A percentile compares a stretch with the other conserved stretches of the same genome.
Conservation (phyloP, 1,140 invertebrate species). For the Maconellicoccus hirsutus region DNA sequence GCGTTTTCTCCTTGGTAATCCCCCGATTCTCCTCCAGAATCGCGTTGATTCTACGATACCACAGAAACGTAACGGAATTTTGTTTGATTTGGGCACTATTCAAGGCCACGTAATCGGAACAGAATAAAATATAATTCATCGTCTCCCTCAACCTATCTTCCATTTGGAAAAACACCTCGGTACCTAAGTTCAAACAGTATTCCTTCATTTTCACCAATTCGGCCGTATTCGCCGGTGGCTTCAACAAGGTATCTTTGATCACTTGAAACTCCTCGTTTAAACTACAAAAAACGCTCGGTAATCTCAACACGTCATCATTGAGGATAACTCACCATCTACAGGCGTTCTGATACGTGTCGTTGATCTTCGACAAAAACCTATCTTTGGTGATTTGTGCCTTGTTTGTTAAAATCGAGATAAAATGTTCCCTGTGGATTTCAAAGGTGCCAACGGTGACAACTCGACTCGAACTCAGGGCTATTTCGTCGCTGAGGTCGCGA, state of each 20-base stretch:
- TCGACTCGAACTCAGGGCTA: background rate
- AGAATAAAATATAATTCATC: slow-evolving; percentile 47
- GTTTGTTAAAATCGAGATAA: background rate
- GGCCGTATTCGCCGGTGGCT: slow-evolving; percentile 65
- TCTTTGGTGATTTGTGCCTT: slow-evolving; percentile 3
- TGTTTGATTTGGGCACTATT: slow-evolving; percentile 72
- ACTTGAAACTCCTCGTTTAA: slow-evolving; percentile 72
- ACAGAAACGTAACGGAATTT: slow-evolving; percentile 75
- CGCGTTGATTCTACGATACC: slow-evolving; percentile 60
- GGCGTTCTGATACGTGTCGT: background rate
- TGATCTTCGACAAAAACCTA: background rate
- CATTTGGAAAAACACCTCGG: slow-evolving; percentile 55
- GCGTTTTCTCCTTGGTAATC: slow-evolving; percentile 67
- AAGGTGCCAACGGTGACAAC: background rate
- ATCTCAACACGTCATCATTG: too few species aligned
- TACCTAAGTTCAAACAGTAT: slow-evolving; percentile 64
- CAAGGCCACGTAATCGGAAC: slow-evolving; percentile 66
- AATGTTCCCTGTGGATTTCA: background rate
- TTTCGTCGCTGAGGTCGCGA: background rate
- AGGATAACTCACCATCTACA: background rate
- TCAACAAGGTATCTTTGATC: slow-evolving; percentile 66
- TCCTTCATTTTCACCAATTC: slow-evolving; percentile 70
- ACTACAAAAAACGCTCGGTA: slow-evolving; percentile 42
- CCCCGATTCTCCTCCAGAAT: slow-evolving; percentile 69
- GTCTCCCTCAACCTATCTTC: slow-evolving; percentile 59